Conservation (phyloP, 2,113 vertebrate genomes). For the Proteles cristata region DNA sequence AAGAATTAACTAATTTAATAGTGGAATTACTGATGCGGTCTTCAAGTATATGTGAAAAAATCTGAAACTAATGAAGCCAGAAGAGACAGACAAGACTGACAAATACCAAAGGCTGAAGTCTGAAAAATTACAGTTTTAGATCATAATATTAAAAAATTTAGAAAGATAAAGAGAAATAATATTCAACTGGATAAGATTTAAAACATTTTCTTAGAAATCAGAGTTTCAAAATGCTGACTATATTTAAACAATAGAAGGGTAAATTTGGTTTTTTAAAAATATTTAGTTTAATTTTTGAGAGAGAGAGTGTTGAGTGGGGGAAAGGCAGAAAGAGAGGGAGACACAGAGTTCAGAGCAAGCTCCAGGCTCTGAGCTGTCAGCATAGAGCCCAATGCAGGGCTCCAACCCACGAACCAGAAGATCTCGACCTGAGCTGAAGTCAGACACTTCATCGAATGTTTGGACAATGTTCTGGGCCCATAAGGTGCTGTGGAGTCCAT, state of each 20-base stretch:
- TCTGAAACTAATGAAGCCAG: background rate
- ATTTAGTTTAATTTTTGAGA: no score
- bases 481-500: background rate
- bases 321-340: no score
- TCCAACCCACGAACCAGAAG: no score
- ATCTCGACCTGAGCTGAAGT: no score
- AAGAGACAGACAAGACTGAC: background rate
- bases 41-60: background rate
- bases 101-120: background rate
- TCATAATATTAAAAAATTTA: background rate
- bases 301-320: no score
- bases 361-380: no score
- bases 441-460: background rate
- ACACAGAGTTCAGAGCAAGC: no score
- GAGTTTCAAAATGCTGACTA: constrained; percentile 11
- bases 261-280: background rate
- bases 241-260: background rate
- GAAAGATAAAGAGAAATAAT: background rate
- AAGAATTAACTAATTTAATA: background rate
- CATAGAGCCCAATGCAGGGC: no score
- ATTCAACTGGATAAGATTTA: background rate
- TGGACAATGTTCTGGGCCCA: background rate
- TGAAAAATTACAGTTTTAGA: background rate
- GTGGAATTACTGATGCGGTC: background rate
- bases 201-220: background rate